Base-by-base conservation (phyloP, 2,113 vertebrate species). In the Bambusicola thoracicus region DNA sequence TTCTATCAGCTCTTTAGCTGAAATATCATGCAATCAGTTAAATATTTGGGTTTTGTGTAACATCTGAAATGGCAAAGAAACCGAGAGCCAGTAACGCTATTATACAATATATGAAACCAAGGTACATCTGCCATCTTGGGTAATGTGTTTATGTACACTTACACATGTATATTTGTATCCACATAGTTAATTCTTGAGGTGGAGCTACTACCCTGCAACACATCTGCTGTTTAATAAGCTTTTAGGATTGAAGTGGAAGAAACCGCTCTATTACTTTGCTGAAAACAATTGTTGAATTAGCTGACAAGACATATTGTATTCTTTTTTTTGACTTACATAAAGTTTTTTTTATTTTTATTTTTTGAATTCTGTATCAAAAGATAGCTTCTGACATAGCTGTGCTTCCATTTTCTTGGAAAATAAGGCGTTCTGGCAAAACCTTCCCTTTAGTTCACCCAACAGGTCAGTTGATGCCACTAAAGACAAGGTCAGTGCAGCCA, bases 401-500 rank as follows among this genome's bases (percentile, higher is more conserved):
- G 19, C 13, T 78, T 67, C 74, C 81, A 43, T 0, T 51, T 81
- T 44, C 56, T 78, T 68, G 62, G 74, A 48, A 79, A 81, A 43
- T 20, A 30, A 44, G n/a, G 29, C 46, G 4, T 18, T 17, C 14
- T 34, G 55, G 9, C 8, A 83, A 90, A 84, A 32, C 22, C 3
- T 22, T n/a, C 36, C 2, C 27, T 76, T 46, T n/a, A 65, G 11
- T 32, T 63, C 16, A 51, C 73, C 24, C 41, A 56, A 5, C 0
- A 16, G n/a, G n/a, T 21, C 34, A 55, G 30, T 6, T 0, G 4
- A 14, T 2, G 14, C 5, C 0, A 2, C 11, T 1, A 49, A 55
- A 73, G 36, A 48, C 69, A 80, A 81, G 7, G 20, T n/a, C 40
- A 21, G 25, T 63, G 36, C 4, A 8, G 20, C 10, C 7, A 3